phyloP scores from a whole-genome alignment of 2,888 invertebrate species.

The Slavum lentiscoides region DNA sequence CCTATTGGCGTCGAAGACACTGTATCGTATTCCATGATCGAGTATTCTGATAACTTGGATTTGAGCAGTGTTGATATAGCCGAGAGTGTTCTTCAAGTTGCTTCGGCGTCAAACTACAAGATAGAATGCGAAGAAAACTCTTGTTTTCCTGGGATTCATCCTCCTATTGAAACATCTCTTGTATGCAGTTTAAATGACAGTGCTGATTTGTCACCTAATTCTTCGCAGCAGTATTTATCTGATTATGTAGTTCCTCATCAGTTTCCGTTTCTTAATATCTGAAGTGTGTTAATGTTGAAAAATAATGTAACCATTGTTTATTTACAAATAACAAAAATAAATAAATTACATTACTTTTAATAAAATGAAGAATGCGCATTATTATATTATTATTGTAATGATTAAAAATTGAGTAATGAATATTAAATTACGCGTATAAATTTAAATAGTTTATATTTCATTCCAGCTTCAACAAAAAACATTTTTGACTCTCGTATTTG shows the following conservation, averaged over 20 bases:
- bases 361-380: too few species aligned
- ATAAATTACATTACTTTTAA: too few species aligned
- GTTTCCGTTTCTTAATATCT: constrained; percentile 49
- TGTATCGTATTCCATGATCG: constrained; percentile 40
- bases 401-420: too few species aligned
- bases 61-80: constrained; percentile 47
- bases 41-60: constrained; percentile 41
- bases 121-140: constrained; percentile 51
- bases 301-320: neutral
- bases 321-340: too few species aligned
- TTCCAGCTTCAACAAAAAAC: too few species aligned
- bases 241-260: constrained; percentile 49
- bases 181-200: constrained; percentile 47
- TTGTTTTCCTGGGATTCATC: constrained; percentile 50
- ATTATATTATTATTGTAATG: too few species aligned
- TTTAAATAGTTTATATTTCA: too few species aligned
- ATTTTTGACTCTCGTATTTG: too few species aligned
- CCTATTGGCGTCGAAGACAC: constrained; percentile 5
- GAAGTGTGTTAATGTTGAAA: neutral
- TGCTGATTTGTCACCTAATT: constrained; percentile 43
- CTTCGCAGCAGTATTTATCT: constrained; percentile 45
- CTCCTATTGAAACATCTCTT: constrained; percentile 48
- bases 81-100: constrained; percentile 44
- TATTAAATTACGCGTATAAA: too few species aligned
- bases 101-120: constrained; percentile 36